These are phyloP conservation scores for Bubo bubo DNA, from an alignment of 2,113 vertebrate species.

Conservation along the genomic window DNA sequence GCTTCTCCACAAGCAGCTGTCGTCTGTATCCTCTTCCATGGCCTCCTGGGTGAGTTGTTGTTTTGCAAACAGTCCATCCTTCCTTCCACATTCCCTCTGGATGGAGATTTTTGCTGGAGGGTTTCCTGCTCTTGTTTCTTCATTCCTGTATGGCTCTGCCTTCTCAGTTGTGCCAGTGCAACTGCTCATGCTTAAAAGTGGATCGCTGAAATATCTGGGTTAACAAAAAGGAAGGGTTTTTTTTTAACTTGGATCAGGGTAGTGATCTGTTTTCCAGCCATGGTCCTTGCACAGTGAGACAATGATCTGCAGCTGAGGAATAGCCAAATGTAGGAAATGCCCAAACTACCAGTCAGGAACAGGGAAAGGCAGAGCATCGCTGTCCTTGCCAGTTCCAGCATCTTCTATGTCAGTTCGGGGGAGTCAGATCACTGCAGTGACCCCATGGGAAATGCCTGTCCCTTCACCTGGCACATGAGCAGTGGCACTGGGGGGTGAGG, in stretches of 20 bases:
- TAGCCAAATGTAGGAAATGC: background rate
- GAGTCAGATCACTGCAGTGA: background rate
- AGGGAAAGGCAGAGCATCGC: background rate
- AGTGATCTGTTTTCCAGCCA: background rate
- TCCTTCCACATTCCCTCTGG: slow-evolving; percentile 13
- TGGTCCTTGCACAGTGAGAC: background rate
- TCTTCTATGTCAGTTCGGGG: background rate
- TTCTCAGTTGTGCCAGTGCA: background rate
- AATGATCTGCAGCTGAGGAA: background rate
- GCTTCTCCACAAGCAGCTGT: slow-evolving; percentile 21
- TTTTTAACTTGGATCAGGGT: background rate
- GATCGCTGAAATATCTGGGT: background rate
- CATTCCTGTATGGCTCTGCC: background rate
- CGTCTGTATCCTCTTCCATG: background rate
- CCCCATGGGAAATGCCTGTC: background rate
- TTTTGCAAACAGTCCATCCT: background rate
- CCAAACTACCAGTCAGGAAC: background rate
- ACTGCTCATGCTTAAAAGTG: background rate
- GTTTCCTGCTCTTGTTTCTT: slow-evolving; percentile 10
- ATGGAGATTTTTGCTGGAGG: slow-evolving; percentile 8
- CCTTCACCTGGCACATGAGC: background rate
- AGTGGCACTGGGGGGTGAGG: background rate
- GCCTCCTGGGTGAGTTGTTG: slow-evolving; percentile 34
- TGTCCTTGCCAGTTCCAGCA: background rate
- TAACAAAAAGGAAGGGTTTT: background rate